Evolutionary conservation across 1,140 invertebrate genomes (phyloP).

Genomic region (Eumaeus atala): DNA sequence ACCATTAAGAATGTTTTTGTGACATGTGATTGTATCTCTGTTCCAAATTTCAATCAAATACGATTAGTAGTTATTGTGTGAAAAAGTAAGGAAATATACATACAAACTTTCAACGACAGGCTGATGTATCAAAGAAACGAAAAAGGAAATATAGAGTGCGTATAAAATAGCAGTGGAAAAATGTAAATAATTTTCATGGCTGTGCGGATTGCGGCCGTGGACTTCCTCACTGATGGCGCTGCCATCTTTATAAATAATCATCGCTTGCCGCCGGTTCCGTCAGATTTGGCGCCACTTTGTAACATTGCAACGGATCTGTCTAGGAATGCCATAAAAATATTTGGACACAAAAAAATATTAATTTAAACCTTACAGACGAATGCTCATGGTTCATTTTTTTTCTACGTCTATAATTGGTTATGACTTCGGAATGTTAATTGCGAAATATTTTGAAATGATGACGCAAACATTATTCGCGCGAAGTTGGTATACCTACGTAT

Average conservation of each 20-base stretch:
- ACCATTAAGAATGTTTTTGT: no score
- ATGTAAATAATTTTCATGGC: slow-evolving; percentile 54
- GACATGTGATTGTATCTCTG: no score
- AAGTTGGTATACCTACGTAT: not conserved
- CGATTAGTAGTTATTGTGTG: no score
- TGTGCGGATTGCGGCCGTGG: slow-evolving; percentile 41
- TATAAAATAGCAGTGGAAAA: slow-evolving; percentile 30
- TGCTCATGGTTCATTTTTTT: slow-evolving; percentile 1
- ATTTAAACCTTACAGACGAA: slow-evolving; percentile 25
- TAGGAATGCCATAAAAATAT: slow-evolving; percentile 28
- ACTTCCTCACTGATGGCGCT: slow-evolving; percentile 32
- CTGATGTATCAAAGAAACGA: no score
- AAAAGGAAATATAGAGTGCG: not conserved
- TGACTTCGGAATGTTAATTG: slow-evolving; percentile 18
- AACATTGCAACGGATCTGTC: slow-evolving; percentile 37
- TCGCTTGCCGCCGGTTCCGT: slow-evolving; percentile 35
- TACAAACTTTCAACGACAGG: not conserved
- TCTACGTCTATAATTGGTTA: slow-evolving; percentile 12
- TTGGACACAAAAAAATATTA: slow-evolving; percentile 27
- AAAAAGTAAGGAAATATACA: no score
- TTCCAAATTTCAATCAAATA: no score
- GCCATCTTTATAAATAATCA: slow-evolving; percentile 42
- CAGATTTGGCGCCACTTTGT: slow-evolving; percentile 52
- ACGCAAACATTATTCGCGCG: slow-evolving; percentile 10
- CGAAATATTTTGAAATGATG: slow-evolving; percentile 14